Evolutionary conservation across 2,888 invertebrate species (phyloP), one percentile per base, ranked within the genome.

Genomic region (Hetaerina titia): DNA sequence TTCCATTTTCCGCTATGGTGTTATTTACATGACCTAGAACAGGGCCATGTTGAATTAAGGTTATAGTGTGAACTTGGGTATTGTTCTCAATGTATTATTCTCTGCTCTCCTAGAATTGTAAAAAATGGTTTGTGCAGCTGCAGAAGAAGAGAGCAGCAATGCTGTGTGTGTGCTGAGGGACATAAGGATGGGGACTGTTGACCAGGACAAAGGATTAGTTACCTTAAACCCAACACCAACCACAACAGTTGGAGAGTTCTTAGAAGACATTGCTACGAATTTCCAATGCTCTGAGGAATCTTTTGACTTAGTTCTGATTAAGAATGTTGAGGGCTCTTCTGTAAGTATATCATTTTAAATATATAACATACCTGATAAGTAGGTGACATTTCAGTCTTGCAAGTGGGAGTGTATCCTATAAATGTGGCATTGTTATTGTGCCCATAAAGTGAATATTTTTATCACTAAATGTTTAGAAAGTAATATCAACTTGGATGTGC

Each of bases 161-260:
- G 96, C 96, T 25, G 95, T 97, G 95, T 97, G 97, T 96, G 96
- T 97, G 95, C 96, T 97, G 92, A 96, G 97, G 87, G 97, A 97
- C 95, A 96, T 97, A 96, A 96, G 92, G 56, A 64, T 69, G 45
- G n/a, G 22, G 13, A 17, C n/a, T 31, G 19, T 64, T 11, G 92
- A 69, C 2, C 69, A 92, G 22, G 13, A 13, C 15, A 1, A 17
- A 19, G 22, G 13, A n/a, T 2, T 0, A 13, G 69, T 92, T 92
- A 69, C 57, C 57, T 57, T 92, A 57, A 22, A 56, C 6, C 69
- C 64, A 22, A n/a, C 19, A 56, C 92, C 92, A 56, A 92, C 92
- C 45, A 92, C 92, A 56, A 92, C 92, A 5, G 74, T 92, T 15
- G 92, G 92, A 74, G 69, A 92, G 69, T 57, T 92, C 69, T n/a